Evolutionary conservation across 2,797 vertebrate species (phyloP).

Genomic region (Protosalanx chinensis): DNA sequence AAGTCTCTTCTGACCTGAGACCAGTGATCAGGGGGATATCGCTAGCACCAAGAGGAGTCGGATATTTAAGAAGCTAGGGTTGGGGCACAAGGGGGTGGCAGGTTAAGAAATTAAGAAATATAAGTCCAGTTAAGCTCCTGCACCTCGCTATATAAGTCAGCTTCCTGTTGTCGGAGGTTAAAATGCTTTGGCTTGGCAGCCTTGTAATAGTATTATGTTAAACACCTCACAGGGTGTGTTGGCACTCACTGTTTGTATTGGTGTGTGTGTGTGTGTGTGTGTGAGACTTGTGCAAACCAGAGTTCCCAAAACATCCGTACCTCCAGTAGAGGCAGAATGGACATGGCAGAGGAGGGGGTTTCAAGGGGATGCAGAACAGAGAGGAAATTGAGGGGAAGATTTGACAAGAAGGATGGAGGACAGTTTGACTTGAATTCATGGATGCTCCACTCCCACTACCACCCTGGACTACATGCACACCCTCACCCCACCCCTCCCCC

Average conservation of each 20-base stretch:
- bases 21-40: slow-evolving; percentile 36
- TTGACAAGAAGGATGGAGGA: too few species aligned
- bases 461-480: background rate
- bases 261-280: background rate
- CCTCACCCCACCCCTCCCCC: background rate
- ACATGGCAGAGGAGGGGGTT: too few species aligned
- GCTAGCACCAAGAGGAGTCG: slow-evolving; percentile 38
- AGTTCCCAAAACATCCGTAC: too few species aligned
- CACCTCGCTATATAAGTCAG: slow-evolving; percentile 33
- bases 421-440: background rate
- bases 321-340: too few species aligned
- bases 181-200: slow-evolving; percentile 46
- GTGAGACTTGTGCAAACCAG: too few species aligned
- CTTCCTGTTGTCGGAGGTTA: slow-evolving; percentile 55
- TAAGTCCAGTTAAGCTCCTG: slow-evolving; percentile 59
- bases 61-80: slow-evolving; percentile 9
- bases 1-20: slow-evolving; percentile 48
- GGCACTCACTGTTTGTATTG: background rate
- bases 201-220: slow-evolving; percentile 61
- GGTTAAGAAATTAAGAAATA: slow-evolving; percentile 72
- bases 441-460: too few species aligned
- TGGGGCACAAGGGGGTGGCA: slow-evolving; percentile 40
- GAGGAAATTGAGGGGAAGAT: too few species aligned
- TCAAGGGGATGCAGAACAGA: too few species aligned
- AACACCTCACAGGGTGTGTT: slow-evolving; percentile 50